These are phyloP conservation scores for Hemiprocne comata DNA, from an alignment of 2,113 vertebrate species.

Conservation along the genomic window DNA sequence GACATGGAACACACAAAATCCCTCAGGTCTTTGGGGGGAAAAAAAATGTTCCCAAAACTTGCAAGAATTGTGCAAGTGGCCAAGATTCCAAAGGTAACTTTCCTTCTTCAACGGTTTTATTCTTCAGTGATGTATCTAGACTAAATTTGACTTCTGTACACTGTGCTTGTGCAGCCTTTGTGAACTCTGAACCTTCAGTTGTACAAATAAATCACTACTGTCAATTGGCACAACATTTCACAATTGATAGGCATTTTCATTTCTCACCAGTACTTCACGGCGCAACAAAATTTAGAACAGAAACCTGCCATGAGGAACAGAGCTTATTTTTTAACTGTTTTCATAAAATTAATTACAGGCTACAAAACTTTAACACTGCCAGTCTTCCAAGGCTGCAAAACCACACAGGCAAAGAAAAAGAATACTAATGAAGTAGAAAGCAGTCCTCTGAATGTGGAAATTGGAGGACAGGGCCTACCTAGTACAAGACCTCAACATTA, in stretches of 20 bases:
- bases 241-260: not conserved
- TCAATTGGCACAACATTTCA: not conserved
- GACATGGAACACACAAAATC: not conserved
- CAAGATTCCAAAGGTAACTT: not conserved
- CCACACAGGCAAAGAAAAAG: not conserved
- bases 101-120: not conserved
- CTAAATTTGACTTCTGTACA: not conserved
- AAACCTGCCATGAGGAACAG: not conserved
- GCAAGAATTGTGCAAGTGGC: not conserved
- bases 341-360: not conserved
- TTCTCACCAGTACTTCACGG: not conserved
- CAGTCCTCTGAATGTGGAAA: not conserved
- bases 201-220: not conserved
- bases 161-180: not conserved
- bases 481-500: not conserved
- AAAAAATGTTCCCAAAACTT: not conserved
- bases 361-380: not conserved
- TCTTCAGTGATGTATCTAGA: not conserved
- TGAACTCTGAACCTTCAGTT: not conserved
- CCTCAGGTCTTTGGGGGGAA: not conserved
- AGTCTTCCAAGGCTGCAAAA: not conserved
- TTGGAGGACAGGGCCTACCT: not conserved
- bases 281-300: not conserved
- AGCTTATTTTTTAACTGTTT: not conserved
- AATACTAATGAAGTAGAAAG: not conserved